phyloP scores from a whole-genome alignment of 2,113 vertebrate genomes.

The Lepisosteus oculatus region DNA sequence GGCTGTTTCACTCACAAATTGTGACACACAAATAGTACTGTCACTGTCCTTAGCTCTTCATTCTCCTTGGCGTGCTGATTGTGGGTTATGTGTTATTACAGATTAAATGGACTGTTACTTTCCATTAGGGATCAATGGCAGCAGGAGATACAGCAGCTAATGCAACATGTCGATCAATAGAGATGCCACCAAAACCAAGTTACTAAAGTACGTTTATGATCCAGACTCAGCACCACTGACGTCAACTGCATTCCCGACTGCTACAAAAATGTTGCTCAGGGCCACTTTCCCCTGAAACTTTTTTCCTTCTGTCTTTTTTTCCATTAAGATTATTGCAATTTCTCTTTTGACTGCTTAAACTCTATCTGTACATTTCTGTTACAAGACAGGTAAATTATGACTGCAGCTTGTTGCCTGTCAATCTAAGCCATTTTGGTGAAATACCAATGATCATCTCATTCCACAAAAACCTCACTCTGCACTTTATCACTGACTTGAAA shows the following conservation, averaged over 20 bases:
- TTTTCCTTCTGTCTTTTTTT: too few species aligned
- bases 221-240: not conserved
- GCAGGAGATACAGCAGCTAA: not conserved
- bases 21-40: not conserved
- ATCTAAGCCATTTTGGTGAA: too few species aligned
- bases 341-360: too few species aligned
- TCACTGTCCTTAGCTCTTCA: not conserved
- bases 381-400: too few species aligned
- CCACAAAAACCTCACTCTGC: too few species aligned
- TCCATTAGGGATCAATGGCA: slow-evolving; percentile 2
- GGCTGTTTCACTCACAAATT: too few species aligned
- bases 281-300: not conserved
- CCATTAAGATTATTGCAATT: too few species aligned
- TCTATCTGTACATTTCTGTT: too few species aligned
- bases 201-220: not conserved
- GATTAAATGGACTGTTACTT: slow-evolving; percentile 3
- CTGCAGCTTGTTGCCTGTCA: too few species aligned
- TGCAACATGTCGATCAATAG: slow-evolving; percentile 1
- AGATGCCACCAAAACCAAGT: not conserved
- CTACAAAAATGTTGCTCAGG: not conserved
- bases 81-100: slow-evolving; percentile 4
- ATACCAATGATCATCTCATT: too few species aligned
- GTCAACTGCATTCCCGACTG: not conserved
- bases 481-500: too few species aligned
- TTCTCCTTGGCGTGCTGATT: not conserved